These are phyloP conservation scores for Diaperis boleti DNA, from an alignment of 2,888 invertebrate species.

Conservation along the genomic window DNA sequence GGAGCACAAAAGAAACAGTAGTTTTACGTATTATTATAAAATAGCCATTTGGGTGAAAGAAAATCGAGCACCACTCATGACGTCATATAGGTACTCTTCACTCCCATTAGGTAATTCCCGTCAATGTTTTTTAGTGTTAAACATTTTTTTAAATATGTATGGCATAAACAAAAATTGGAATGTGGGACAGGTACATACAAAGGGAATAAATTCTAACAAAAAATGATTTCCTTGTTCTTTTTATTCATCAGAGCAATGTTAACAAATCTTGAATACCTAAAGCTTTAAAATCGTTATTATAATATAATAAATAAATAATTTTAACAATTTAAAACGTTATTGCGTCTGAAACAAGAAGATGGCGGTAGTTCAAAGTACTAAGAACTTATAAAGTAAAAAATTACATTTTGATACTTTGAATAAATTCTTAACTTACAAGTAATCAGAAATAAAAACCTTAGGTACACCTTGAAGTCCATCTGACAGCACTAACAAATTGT, in stretches of 20 bases:
- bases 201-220: no score
- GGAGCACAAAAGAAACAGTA: no score
- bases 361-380: slow-evolving; percentile 3
- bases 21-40: no score
- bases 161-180: no score
- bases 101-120: no score
- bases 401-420: neutral
- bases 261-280: slow-evolving; percentile 40
- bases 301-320: slow-evolving; percentile 40
- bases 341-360: slow-evolving; percentile 15
- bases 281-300: slow-evolving; percentile 40
- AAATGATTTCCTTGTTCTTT: slow-evolving; percentile 7
- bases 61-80: no score
- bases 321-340: slow-evolving; percentile 28
- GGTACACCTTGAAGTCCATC: slow-evolving; percentile 29
- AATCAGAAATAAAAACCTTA: slow-evolving; percentile 23
- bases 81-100: no score
- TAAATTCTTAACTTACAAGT: slow-evolving; percentile 12
- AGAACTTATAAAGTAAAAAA: slow-evolving; percentile 11
- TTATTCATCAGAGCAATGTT: slow-evolving; percentile 38
- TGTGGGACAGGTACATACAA: no score
- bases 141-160: no score
- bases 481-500: slow-evolving; percentile 41
- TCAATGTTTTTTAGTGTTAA: no score
- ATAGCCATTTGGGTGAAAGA: no score